A percentile compares a stretch with the other conserved stretches of the same genome.
phyloP scores from a whole-genome alignment of 2,797 vertebrate species.

The Lagothrix lagotricha region DNA sequence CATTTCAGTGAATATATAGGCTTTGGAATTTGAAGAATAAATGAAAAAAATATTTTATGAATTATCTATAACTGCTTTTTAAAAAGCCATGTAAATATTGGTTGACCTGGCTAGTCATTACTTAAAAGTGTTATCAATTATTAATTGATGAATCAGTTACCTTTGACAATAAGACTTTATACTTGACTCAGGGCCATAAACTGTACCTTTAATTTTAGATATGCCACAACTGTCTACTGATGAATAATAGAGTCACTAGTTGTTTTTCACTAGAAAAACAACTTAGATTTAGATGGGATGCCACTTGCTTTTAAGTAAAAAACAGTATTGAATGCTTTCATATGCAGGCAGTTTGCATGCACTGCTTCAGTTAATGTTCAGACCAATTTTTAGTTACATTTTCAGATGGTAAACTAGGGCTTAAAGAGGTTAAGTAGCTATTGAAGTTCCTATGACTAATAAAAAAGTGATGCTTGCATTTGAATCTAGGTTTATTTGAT shows the following conservation, averaged over 20 bases:
- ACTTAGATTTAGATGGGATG: neutral
- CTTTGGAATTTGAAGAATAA: neutral
- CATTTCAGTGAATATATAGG: constrained; percentile 17
- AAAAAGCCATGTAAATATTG: neutral
- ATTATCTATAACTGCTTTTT: neutral
- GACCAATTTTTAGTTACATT: neutral
- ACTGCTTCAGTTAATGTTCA: neutral
- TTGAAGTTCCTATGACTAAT: neutral
- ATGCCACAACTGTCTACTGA: neutral
- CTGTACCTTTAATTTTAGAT: neutral
- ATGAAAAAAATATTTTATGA: neutral
- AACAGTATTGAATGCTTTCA: neutral
- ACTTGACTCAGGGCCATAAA: neutral
- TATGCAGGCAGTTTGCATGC: fast-evolving
- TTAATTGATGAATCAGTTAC: neutral
- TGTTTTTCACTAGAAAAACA: neutral
- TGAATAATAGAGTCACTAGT: neutral
- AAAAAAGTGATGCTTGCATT: neutral
- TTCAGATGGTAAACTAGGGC: neutral
- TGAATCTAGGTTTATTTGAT: neutral
- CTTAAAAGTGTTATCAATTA: neutral
- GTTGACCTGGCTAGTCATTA: neutral
- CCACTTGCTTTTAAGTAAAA: neutral
- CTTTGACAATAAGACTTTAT: neutral
- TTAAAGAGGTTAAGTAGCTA: neutral